Evolutionary conservation across 1,140 invertebrate genomes (phyloP).

Genomic region (Physella acuta): DNA sequence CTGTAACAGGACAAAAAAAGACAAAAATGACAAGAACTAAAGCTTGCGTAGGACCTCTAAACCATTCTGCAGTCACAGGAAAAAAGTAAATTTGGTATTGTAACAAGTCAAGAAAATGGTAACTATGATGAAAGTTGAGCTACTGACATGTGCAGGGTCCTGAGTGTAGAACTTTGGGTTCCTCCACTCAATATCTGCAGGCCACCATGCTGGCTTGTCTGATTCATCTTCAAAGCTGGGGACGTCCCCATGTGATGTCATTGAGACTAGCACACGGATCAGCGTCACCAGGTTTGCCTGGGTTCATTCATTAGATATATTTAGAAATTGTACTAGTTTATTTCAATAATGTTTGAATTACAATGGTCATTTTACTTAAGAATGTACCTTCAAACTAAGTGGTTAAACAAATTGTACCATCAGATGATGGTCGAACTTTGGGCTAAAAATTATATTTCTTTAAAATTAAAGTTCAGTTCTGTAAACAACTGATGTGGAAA

Average conservation of each 20-base stretch:
- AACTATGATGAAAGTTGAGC: neutral
- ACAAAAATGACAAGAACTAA: no score
- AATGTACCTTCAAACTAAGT: neutral
- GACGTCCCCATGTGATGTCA: slow-evolving; percentile 10
- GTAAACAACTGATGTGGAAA: no score
- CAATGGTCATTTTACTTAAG: no score
- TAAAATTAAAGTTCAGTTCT: neutral
- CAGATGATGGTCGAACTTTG: neutral
- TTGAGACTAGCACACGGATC: slow-evolving; percentile 20
- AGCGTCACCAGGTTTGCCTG: slow-evolving; percentile 20
- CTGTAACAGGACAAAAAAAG: no score
- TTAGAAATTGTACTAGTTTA: neutral
- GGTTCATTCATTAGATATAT: neutral
- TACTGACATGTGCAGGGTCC: neutral
- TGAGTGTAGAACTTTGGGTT: slow-evolving; percentile 17
- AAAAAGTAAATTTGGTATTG: no score
- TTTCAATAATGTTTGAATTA: neutral
- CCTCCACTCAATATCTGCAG: slow-evolving; percentile 12
- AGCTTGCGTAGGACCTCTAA: no score
- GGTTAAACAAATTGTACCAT: neutral
- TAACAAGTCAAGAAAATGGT: no score
- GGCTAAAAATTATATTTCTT: neutral
- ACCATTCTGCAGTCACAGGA: no score
- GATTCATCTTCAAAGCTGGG: slow-evolving; percentile 12
- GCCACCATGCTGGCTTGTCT: slow-evolving; percentile 24